A percentile compares a stretch with the other conserved stretches of the same genome.
Evolutionary conservation across 2,888 invertebrate species (phyloP).

Genomic region (Xestia xanthographa): DNA sequence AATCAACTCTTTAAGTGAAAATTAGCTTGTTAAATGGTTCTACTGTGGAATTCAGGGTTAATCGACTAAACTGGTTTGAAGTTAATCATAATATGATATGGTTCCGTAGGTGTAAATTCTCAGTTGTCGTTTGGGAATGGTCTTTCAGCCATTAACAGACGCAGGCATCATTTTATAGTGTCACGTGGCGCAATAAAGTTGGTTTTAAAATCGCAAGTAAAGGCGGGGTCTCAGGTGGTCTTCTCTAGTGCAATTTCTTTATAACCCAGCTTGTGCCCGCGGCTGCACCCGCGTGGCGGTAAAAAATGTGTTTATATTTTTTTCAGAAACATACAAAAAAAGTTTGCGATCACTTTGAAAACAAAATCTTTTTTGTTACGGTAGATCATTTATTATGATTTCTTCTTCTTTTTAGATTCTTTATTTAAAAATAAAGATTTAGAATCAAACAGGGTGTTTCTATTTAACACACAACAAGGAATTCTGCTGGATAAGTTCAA

Average conservation of each 20-base stretch:
- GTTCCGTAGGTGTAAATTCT: slow-evolving; percentile 46
- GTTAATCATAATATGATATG: slow-evolving; percentile 6
- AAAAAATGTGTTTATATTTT: neutral
- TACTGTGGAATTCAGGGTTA: slow-evolving; percentile 29
- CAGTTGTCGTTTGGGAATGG: neutral
- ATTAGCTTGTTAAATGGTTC: slow-evolving; percentile 45
- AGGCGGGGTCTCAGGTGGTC: neutral
- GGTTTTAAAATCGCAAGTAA: slow-evolving; percentile 26
- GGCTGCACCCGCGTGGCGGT: too few relatives aligned
- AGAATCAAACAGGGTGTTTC: too few relatives aligned
- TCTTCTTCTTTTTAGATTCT: too few relatives aligned
- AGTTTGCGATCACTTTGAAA: too few relatives aligned
- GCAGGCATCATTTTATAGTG: slow-evolving; percentile 16
- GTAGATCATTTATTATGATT: too few relatives aligned
- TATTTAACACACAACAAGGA: too few relatives aligned
- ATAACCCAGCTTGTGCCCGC: neutral
- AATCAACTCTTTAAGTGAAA: slow-evolving; percentile 50
- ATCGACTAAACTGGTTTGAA: slow-evolving; percentile 25
- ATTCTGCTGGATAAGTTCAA: too few relatives aligned
- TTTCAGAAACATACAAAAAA: too few relatives aligned
- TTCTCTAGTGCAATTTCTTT: neutral
- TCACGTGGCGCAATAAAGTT: slow-evolving; percentile 25
- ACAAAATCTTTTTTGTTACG: too few relatives aligned
- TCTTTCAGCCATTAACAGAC: neutral
- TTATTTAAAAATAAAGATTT: too few relatives aligned